Evolutionary conservation across 2,113 vertebrate genomes (phyloP).

Genomic region (Diadophis punctatus): DNA sequence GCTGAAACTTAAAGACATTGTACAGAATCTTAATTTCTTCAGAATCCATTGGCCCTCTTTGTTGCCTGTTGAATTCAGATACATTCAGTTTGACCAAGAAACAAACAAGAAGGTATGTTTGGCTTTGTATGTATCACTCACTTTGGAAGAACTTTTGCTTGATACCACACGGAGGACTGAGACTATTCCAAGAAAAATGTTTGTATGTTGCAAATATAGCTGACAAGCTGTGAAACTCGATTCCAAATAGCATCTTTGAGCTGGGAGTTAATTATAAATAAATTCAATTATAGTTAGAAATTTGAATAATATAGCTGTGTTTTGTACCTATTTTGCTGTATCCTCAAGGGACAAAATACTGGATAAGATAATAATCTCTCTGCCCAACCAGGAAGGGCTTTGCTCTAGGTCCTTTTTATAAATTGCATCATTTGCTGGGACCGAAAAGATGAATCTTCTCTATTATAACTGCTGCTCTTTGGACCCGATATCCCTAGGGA

Average conservation of each 20-base stretch:
- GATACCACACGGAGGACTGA: background rate
- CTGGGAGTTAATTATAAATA: background rate
- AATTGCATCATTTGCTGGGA: background rate
- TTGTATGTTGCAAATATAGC: background rate
- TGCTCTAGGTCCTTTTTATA: background rate
- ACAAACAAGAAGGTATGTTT: background rate
- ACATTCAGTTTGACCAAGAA: background rate
- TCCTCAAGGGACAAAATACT: background rate
- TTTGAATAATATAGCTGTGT: background rate
- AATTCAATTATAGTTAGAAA: background rate
- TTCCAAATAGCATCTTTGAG: background rate
- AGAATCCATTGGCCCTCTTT: background rate
- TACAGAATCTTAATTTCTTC: background rate
- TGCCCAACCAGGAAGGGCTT: background rate
- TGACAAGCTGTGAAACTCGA: background rate
- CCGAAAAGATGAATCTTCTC: background rate
- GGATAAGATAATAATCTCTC: background rate
- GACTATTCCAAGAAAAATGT: background rate
- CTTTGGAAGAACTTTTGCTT: background rate
- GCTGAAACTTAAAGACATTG: background rate
- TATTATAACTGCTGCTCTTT: background rate
- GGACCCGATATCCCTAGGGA: background rate
- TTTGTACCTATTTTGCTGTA: background rate
- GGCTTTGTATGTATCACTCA: background rate
- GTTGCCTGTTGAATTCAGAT: background rate